Percentiles rank a stretch among this genome's conserved stretches.
These are phyloP conservation scores for Volucella zonaria DNA, from an alignment of 2,888 invertebrate species.

Conservation along the genomic window DNA sequence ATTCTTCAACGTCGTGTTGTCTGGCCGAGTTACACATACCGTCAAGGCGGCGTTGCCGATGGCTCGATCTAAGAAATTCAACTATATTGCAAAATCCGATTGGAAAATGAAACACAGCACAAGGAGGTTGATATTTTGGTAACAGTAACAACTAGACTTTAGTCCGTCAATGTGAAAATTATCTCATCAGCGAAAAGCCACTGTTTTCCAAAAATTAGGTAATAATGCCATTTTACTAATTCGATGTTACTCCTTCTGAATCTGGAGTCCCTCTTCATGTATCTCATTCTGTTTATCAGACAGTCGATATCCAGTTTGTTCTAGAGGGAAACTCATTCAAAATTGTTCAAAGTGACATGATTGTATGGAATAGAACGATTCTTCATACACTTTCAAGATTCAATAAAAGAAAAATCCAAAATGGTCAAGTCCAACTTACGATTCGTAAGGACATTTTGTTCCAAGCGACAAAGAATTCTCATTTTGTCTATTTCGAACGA, in stretches of 20 bases:
- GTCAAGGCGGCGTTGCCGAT: too few species aligned
- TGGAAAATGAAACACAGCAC: too few species aligned
- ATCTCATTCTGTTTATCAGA: conserved; percentile 11
- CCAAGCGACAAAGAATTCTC: neutral
- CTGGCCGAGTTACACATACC: too few species aligned
- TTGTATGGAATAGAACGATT: neutral
- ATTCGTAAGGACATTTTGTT: neutral
- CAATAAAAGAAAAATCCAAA: neutral
- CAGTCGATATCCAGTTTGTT: too few species aligned
- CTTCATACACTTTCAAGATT: neutral
- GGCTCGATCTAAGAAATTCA: too few species aligned
- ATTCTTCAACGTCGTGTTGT: too few species aligned
- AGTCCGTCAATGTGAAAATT: too few species aligned
- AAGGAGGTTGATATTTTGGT: too few species aligned
- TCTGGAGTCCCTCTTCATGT: neutral
- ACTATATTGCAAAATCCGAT: too few species aligned
- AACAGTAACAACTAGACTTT: too few species aligned
- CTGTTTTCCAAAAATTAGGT: too few species aligned
- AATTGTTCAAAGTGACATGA: neutral
- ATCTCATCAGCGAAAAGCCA: too few species aligned
- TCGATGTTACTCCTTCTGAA: neutral
- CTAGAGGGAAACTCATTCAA: neutral
- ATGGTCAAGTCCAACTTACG: neutral
- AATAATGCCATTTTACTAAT: neutral
- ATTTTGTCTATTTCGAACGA: neutral